These are phyloP conservation scores for Ricordea florida DNA, from an alignment of 92 coral and sea anemone species.

Conservation along the genomic window DNA sequence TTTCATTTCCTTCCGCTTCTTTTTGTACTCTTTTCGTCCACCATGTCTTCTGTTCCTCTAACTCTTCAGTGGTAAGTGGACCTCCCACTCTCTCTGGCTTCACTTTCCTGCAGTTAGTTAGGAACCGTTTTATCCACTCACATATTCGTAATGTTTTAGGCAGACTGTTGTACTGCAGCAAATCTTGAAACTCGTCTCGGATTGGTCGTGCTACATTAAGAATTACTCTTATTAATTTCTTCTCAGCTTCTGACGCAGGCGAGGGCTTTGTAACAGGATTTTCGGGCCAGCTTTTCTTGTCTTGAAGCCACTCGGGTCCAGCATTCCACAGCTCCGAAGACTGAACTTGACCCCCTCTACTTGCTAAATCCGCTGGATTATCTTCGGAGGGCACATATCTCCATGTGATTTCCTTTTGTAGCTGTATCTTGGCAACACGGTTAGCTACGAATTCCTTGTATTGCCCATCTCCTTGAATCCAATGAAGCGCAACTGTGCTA, in stretches of 20 bases:
- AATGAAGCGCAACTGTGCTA: constrained; percentile 41
- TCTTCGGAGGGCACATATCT: constrained; percentile 22
- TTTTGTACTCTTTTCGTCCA: too few relatives aligned
- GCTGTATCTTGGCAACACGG: constrained; percentile 21
- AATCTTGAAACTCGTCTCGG: constrained; percentile 4
- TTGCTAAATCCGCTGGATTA: constrained; percentile 54
- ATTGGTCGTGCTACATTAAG: neutral
- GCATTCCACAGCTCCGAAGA: constrained; percentile 1
- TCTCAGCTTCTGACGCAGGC: constrained; percentile 6
- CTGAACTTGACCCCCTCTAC: constrained; percentile 24
- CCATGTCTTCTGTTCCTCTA: too few relatives aligned
- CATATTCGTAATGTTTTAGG: too few relatives aligned
- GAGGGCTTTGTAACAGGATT: constrained; percentile 1
- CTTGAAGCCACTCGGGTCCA: constrained; percentile 12
- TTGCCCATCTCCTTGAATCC: constrained; percentile 37
- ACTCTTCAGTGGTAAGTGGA: too few relatives aligned
- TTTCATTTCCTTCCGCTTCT: too few relatives aligned
- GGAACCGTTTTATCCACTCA: too few relatives aligned
- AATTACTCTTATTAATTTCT: constrained; percentile 27
- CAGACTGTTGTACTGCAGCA: too few relatives aligned
- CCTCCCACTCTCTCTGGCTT: too few relatives aligned
- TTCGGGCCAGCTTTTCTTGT: neutral
- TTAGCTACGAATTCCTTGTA: constrained; percentile 30
- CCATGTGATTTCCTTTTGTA: constrained; percentile 21
- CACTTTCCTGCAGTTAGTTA: too few relatives aligned